Percentiles rank a stretch among this genome's conserved stretches.
Evolutionary conservation across 2,797 vertebrate species (phyloP).

Genomic region (Sebastes goodei): DNA sequence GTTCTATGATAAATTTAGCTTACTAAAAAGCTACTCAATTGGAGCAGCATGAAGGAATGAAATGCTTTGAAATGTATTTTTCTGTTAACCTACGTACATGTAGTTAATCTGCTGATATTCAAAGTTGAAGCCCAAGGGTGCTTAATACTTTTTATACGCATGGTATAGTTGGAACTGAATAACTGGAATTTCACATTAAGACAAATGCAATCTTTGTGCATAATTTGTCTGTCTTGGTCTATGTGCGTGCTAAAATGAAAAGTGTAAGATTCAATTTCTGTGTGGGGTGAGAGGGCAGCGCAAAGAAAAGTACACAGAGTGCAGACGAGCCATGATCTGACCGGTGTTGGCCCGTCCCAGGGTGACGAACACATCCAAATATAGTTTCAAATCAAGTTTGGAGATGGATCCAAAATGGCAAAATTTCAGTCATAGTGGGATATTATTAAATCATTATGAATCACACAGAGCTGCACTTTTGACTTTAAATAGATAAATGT

Average conservation of each 20-base stretch:
- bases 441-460: not conserved
- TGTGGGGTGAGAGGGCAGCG: constrained; percentile 39
- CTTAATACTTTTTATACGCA: not conserved
- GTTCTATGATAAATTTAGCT: not conserved
- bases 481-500: not conserved
- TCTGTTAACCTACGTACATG: not conserved
- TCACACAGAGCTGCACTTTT: not conserved
- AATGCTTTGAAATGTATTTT: not conserved
- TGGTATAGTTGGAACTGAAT: not conserved
- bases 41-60: not conserved
- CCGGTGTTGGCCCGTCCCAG: constrained; percentile 10
- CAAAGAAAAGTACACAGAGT: constrained; percentile 39
- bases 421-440: not conserved
- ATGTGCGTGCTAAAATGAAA: constrained; percentile 40
- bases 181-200: not conserved
- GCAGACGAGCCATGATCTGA: constrained; percentile 36
- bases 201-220: not conserved
- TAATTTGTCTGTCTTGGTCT: constrained; percentile 26
- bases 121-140: not conserved
- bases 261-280: constrained; percentile 34
- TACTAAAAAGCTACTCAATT: not conserved
- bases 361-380: not conserved
- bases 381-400: constrained; percentile 1
- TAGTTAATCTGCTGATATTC: not conserved
- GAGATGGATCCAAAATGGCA: not conserved